Evolutionary conservation across 1,140 invertebrate species (phyloP), one percentile per base, ranked within the genome.

Genomic region (Anastatus disparis): DNA sequence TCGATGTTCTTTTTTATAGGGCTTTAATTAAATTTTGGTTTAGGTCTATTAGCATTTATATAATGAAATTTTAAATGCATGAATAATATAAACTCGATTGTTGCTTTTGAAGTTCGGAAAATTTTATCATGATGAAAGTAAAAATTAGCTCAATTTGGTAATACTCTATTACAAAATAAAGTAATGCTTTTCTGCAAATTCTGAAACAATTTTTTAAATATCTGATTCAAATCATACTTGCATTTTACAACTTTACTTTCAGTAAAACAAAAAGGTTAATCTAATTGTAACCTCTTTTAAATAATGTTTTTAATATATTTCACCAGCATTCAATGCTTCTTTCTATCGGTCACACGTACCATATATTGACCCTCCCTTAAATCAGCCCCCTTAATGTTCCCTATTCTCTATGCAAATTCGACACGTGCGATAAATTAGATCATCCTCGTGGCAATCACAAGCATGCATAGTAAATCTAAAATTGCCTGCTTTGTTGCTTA

Each of bases 371-470:
- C 13, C 13, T 12, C 20, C 15, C 26, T 40, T n/a, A n/a, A n/a
- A n/a, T n/a, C n/a, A n/a, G n/a, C n/a, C n/a, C n/a, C n/a, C n/a
- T n/a, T n/a, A n/a, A n/a, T n/a, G n/a, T n/a, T n/a, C n/a, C n/a
- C n/a, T 20, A 10, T 15, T 40, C n/a, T 8, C 38, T 20, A 68
- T 65, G 72, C 56, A 64, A 65, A 71, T 74, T 68, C 58, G 56
- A 48, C 59, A 68, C 63, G 52, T 66, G 68, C 64, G 55, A 62
- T 71, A 74, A 74, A 71, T 74, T 74, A 71, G 59, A 70, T 53
- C 61, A 44, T 52, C 2, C n/a, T n/a, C n/a, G n/a, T n/a, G n/a
- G n/a, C n/a, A n/a, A n/a, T n/a, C n/a, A n/a, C n/a, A n/a, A n/a
- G n/a, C n/a, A n/a, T n/a, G n/a, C n/a, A n/a, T n/a, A n/a, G n/a